phyloP scores from a whole-genome alignment of 2,888 invertebrate species.

The Nesidiocoris tenuis region DNA sequence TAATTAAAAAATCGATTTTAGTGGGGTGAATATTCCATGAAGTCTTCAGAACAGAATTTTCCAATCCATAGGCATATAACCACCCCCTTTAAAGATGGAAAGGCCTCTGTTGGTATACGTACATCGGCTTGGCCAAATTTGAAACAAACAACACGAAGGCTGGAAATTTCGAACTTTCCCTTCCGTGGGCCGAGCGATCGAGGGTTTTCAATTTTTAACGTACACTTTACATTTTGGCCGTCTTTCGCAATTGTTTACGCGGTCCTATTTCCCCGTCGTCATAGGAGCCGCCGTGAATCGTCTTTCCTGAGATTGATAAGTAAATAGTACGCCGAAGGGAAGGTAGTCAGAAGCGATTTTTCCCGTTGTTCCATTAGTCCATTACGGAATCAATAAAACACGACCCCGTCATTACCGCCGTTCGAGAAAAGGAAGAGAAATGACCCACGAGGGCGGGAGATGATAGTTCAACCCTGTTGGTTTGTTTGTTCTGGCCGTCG shows the following conservation, averaged over 20 bases:
- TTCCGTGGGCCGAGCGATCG: too few species aligned
- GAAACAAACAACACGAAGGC: too few species aligned
- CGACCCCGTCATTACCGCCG: not conserved
- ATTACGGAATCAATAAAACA: not conserved
- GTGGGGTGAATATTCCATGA: conserved; percentile 14
- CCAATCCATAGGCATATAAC: too few species aligned
- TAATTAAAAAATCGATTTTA: conserved; percentile 43
- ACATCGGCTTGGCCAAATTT: too few species aligned
- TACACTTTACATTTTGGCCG: too few species aligned
- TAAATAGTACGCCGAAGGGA: not conserved
- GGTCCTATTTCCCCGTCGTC: not conserved
- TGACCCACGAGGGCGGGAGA: not conserved
- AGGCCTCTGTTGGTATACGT: too few species aligned
- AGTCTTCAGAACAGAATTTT: too few species aligned
- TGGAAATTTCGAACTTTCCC: too few species aligned
- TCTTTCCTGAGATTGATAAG: not conserved
- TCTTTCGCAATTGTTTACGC: not conserved
- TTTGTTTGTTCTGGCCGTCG: not conserved
- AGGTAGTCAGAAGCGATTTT: conserved; percentile 3
- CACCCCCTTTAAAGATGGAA: too few species aligned
- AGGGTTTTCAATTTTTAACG: too few species aligned
- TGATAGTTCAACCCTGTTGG: not conserved
- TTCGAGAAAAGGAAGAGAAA: not conserved
- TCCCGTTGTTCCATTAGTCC: conserved; percentile 7
- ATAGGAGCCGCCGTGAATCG: not conserved